Conservation (phyloP, 2,797 vertebrate genomes). For the Myiothlypis coronata region DNA sequence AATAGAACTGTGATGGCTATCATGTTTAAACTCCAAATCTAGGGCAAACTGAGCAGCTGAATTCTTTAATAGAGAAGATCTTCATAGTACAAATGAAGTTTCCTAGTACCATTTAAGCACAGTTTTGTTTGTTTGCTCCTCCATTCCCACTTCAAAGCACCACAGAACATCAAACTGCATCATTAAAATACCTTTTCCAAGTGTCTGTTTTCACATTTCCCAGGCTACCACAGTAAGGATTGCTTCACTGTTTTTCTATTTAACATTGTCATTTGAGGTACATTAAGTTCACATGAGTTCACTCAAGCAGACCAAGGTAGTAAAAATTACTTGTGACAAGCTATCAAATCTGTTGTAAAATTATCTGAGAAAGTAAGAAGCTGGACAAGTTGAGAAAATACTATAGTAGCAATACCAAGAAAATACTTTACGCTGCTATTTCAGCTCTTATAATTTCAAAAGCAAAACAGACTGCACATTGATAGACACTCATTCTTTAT, state of each 20-base stretch:
- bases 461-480: background rate
- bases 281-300: background rate
- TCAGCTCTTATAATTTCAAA: background rate
- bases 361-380: background rate
- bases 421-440: background rate
- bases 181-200: background rate
- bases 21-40: background rate
- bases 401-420: background rate
- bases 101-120: background rate
- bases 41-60: background rate
- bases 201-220: background rate
- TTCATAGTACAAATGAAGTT: background rate
- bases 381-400: background rate
- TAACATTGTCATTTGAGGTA: background rate
- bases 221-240: background rate
- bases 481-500: background rate
- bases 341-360: background rate
- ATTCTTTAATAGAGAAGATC: background rate
- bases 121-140: background rate
- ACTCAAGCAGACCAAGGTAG: background rate
- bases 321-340: background rate
- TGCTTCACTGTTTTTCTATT: background rate
- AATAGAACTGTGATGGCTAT: background rate
- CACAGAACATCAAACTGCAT: slow-evolving; percentile 19
- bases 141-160: background rate